Conservation (phyloP, 2,113 vertebrate species). For the Plotosus lineatus region DNA sequence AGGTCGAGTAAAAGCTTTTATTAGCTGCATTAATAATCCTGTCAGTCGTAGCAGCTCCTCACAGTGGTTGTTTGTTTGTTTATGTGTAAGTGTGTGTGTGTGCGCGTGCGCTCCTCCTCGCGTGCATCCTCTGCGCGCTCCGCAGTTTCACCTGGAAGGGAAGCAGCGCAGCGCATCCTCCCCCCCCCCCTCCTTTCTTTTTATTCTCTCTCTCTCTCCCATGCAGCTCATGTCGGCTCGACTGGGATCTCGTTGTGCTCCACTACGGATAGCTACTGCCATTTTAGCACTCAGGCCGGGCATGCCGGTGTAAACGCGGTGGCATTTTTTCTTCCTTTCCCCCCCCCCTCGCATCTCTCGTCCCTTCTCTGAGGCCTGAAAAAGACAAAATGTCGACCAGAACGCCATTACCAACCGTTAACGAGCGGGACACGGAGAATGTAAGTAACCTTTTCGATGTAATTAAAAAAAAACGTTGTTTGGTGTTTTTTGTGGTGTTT, state of each 20-base stretch:
- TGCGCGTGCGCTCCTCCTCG: neutral
- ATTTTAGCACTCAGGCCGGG: conserved; percentile 32
- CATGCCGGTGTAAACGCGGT: conserved; percentile 43
- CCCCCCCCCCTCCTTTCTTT: too few species aligned
- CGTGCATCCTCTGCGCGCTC: conserved; percentile 1
- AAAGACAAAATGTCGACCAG: conserved; percentile 82
- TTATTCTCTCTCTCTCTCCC: neutral
- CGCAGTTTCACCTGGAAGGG: conserved; percentile 20
- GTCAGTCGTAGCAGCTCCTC: neutral
- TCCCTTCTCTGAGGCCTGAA: conserved; percentile 56
- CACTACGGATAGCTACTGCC: conserved; percentile 4
- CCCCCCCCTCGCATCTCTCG: conserved; percentile 12
- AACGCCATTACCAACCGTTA: conserved; percentile 86
- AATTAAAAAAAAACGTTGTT: too few species aligned
- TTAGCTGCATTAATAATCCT: neutral
- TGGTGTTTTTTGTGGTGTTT: neutral
- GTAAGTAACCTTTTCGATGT: conserved; percentile 67
- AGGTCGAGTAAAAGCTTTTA: neutral
- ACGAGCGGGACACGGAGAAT: conserved; percentile 84
- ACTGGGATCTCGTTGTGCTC: conserved; percentile 24
- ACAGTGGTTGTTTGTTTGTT: neutral
- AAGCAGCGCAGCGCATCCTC: neutral
- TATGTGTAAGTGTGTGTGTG: neutral
- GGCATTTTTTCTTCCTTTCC: conserved; percentile 26
- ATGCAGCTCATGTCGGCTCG: conserved; percentile 37